phyloP scores from a whole-genome alignment of 2,113 vertebrate genomes.

The Macheiramphus alcinus region DNA sequence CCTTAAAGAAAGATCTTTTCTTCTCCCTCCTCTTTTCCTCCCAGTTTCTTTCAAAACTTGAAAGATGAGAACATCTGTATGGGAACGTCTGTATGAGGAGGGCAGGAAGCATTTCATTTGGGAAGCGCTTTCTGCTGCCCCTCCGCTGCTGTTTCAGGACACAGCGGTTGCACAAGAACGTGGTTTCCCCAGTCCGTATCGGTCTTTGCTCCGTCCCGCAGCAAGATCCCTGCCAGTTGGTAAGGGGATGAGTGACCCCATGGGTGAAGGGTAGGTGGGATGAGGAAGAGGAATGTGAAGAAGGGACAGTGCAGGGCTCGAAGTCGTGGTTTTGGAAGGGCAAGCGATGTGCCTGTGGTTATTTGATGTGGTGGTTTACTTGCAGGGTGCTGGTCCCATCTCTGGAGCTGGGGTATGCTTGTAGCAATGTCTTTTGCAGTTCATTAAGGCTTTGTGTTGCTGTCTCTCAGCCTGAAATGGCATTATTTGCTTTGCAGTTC shows the following conservation, averaged over 20 bases:
- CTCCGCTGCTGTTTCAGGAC: background rate
- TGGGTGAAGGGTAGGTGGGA: accelerated
- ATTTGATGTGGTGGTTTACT: background rate
- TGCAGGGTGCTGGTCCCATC: background rate
- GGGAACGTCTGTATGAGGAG: background rate
- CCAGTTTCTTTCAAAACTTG: background rate
- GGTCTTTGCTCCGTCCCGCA: background rate
- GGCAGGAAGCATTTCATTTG: background rate
- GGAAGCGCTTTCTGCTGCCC: background rate
- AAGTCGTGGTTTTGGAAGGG: accelerated
- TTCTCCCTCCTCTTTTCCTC: background rate
- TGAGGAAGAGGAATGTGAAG: background rate
- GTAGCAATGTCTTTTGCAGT: background rate
- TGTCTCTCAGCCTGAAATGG: background rate
- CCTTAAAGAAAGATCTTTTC: background rate
- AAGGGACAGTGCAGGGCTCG: background rate
- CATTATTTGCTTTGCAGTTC: background rate
- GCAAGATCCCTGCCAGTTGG: background rate
- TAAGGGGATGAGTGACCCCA: background rate
- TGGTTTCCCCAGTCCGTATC: background rate
- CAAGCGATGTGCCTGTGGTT: accelerated
- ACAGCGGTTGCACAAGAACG: accelerated
- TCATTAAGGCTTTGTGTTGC: background rate
- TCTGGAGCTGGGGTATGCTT: background rate
- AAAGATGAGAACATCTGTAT: background rate